These are phyloP conservation scores for Tetramorium parvispinum DNA, from an alignment of 1,140 invertebrate species.

Conservation along the genomic window DNA sequence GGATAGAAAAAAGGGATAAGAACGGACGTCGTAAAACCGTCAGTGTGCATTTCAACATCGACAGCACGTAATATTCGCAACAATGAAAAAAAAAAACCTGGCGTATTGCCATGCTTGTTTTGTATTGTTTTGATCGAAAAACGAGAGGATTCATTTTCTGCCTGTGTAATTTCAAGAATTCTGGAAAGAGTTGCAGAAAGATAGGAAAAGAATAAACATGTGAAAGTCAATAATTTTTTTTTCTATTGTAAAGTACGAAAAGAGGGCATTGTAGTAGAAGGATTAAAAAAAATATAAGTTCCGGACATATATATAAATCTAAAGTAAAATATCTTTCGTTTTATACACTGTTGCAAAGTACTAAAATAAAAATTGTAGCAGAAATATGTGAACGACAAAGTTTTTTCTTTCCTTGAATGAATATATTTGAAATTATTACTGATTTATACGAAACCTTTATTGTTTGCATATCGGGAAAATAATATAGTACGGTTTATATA, in stretches of 20 bases:
- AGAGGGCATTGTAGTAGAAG: no score
- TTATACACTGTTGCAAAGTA: no score
- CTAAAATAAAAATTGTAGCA: not conserved
- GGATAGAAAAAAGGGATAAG: not conserved
- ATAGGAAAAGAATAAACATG: not conserved
- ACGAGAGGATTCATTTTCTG: not conserved
- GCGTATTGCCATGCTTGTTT: not conserved
- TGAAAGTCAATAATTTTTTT: not conserved
- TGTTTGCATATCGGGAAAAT: not conserved
- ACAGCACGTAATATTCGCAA: slow-evolving; percentile 8
- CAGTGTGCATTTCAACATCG: not conserved
- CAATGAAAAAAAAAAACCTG: not conserved
- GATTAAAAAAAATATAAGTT: not conserved
- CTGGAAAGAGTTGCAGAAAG: not conserved
- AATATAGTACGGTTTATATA: not conserved
- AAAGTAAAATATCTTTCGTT: not conserved
- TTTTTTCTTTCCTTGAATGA: no score
- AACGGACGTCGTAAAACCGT: not conserved
- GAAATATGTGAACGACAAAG: not conserved
- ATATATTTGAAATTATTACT: not conserved
- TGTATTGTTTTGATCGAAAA: not conserved
- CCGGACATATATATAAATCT: no score
- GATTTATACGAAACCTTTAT: not conserved
- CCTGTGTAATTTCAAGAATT: not conserved
- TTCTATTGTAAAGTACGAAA: not conserved